phyloP scores from a whole-genome alignment of 2,113 vertebrate genomes.

The Eptesicus fuscus region DNA sequence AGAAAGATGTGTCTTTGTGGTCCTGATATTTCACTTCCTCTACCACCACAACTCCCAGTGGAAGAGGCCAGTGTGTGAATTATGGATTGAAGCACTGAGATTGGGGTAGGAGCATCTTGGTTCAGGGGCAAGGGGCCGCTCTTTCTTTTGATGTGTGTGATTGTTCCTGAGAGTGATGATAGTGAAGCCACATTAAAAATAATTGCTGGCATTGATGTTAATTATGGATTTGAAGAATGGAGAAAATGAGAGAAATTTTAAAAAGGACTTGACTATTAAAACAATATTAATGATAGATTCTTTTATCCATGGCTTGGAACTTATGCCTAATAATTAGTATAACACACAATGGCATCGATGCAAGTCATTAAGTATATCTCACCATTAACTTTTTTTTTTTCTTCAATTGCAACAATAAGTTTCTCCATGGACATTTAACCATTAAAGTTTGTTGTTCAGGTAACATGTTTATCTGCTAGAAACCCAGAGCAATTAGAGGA shows the following conservation, averaged over 20 bases:
- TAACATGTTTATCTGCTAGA: not conserved
- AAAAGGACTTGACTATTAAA: not conserved
- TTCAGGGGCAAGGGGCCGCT: not conserved
- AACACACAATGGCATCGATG: not conserved
- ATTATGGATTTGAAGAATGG: constrained; percentile 24
- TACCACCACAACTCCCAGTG: not conserved
- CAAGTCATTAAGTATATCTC: not conserved
- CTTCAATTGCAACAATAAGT: not conserved
- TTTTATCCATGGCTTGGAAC: not conserved
- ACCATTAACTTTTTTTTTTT: not conserved
- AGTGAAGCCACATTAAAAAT: not conserved
- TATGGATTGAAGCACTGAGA: not conserved
- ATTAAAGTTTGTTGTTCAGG: not conserved
- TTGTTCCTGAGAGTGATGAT: not conserved
- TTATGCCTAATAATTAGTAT: not conserved
- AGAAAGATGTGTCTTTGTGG: not conserved
- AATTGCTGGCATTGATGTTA: not conserved
- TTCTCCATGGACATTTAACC: not conserved
- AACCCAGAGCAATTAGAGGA: not conserved
- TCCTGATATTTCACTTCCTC: not conserved
- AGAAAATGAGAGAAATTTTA: not conserved
- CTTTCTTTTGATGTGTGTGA: not conserved
- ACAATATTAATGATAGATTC: not conserved
- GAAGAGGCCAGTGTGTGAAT: not conserved
- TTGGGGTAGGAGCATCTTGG: not conserved